A percentile compares a stretch with the other conserved stretches of the same genome.
These are phyloP conservation scores for Hyla sarda DNA, from an alignment of 2,113 vertebrate species.

Conservation along the genomic window DNA sequence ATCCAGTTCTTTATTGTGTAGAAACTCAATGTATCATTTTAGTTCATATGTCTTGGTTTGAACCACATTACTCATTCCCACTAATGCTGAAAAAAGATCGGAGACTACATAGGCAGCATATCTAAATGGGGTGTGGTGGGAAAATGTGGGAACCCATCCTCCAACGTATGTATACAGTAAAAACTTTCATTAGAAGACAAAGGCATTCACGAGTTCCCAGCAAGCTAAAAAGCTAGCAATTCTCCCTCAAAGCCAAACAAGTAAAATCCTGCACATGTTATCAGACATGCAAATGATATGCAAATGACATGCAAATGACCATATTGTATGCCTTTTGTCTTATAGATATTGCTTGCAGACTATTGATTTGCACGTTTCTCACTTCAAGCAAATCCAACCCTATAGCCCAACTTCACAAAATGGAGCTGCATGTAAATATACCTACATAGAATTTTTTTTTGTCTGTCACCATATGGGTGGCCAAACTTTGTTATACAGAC, in stretches of 20 bases:
- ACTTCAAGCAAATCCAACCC: constrained; percentile 17
- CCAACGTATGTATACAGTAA: constrained; percentile 45
- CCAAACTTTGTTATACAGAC: background rate
- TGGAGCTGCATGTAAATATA: constrained; percentile 4
- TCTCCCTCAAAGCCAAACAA: constrained; percentile 23
- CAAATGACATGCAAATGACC: constrained; percentile 40
- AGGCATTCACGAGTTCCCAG: constrained; percentile 37
- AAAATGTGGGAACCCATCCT: constrained; percentile 20
- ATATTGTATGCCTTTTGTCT: constrained; percentile 36
- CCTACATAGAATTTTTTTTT: constrained; percentile 13
- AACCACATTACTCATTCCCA: background rate
- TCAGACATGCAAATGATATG: constrained; percentile 40
- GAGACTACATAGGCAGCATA: background rate
- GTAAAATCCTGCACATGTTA: constrained; percentile 44
- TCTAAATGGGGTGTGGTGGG: constrained; percentile 37
- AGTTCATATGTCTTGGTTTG: background rate
- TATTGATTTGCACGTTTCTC: constrained; percentile 4
- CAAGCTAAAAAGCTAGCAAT: constrained; percentile 40
- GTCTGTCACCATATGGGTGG: constrained; percentile 37
- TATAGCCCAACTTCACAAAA: constrained; percentile 4
- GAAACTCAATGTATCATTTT: background rate
- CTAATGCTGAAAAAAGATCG: background rate
- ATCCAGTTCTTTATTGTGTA: background rate
- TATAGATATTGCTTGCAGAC: constrained; percentile 31
- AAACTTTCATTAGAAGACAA: constrained; percentile 29